Evolutionary conservation across 2,888 invertebrate species (phyloP), one percentile per base, ranked within the genome.

Genomic region (Argyra leucocephala): DNA sequence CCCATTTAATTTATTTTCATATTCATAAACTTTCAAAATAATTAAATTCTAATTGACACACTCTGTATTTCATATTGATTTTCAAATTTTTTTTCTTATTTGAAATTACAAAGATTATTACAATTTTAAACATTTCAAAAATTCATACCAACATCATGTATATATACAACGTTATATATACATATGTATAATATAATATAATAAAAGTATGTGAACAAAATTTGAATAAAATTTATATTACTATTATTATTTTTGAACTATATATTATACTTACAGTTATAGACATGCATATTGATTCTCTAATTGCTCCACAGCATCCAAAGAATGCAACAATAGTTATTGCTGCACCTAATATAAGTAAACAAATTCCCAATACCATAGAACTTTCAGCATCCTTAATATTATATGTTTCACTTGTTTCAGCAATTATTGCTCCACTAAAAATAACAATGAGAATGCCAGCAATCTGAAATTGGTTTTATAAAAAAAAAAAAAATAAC

Each of bases 251-350:
- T 26, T 26, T 26, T 26, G 26, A 10, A 9, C 37, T 12, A 37
- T 37, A 21, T 7, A 21, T 60, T 59, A 15, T 63, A 67, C 85
- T 83, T 80, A 92, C 91, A 74, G 90, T 90, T 78, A 91, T 85
- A 67, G 90, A 86, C 88, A 93, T 91, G 82, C 91, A 93, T 77
- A 92, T 88, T 76, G 90, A 93, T 80, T 94, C 93, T 69, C 89
- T 85, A 69, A 91, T 86, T 21, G 94, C 93, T 61, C 94, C 94
- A 76, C 93, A 93, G 81, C 94, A 94, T 67, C 93, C 94, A 76
- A 93, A 89, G 84, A 92, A 93, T 3, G 92, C 90, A 71, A 93
- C 88, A 72, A 91, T 75, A 76, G 92, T 88, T 72, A 90, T 86
- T 36, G 48, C 48, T 48, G 12, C 48, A 48, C 48, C 48, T 48